Conservation (phyloP, 2,888 invertebrate species). For the Harmothoe impar region DNA sequence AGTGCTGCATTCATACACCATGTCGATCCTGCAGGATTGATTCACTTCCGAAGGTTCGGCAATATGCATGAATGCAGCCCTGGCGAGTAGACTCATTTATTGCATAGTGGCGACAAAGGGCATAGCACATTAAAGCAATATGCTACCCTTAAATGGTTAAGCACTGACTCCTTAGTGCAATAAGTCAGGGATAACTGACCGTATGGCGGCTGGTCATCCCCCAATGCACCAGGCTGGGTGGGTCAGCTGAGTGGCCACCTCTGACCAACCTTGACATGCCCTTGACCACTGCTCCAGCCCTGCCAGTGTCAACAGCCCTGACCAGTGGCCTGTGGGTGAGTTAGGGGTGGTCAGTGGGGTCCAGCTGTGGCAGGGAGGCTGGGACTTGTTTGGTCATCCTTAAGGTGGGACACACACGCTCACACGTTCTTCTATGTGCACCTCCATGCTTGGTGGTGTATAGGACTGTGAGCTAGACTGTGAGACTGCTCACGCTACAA, state of each 20-base stretch:
- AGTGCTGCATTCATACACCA: too few relatives aligned
- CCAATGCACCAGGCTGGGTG: not conserved
- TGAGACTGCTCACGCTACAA: too few relatives aligned
- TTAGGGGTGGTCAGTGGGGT: not conserved
- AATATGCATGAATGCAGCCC: too few relatives aligned
- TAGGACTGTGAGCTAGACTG: too few relatives aligned
- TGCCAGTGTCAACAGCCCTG: constrained; percentile 40
- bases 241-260: constrained; percentile 29
- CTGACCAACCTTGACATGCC: constrained; percentile 47
- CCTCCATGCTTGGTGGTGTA: not conserved
- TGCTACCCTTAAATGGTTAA: too few relatives aligned
- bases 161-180: not conserved
- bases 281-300: constrained; percentile 43
- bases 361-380: not conserved
- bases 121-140: too few relatives aligned
- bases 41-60: too few relatives aligned
- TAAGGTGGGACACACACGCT: not conserved
- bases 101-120: too few relatives aligned
- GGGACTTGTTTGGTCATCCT: not conserved
- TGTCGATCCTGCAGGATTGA: too few relatives aligned
- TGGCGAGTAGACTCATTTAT: too few relatives aligned
- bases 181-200: not conserved
- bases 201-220: not conserved
- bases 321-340: not conserved
- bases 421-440: not conserved